Conservation (phyloP, 2,888 invertebrate genomes). For the Venustoraphidia nigricollis region DNA sequence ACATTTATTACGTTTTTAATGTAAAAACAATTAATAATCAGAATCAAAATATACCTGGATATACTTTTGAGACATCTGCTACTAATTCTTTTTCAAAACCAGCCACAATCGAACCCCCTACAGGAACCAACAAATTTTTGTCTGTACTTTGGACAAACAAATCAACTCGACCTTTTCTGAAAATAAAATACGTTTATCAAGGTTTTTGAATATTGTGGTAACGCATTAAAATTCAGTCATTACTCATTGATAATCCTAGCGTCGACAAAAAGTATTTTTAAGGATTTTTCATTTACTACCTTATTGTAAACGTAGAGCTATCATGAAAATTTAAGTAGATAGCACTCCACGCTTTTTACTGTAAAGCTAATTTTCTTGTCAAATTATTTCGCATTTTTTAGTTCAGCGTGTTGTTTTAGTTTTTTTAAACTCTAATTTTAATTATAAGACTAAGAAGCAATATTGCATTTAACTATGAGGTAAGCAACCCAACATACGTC, state of each 20-base stretch:
- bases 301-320: no score
- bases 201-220: neutral
- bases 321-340: no score
- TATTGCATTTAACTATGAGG: no score
- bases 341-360: no score
- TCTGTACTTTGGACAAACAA: slow-evolving; percentile 71
- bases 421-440: no score
- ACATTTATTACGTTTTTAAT: no score
- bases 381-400: no score
- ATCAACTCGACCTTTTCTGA: slow-evolving; percentile 51
- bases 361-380: no score
- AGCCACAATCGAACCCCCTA: slow-evolving; percentile 65
- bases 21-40: neutral
- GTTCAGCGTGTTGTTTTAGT: no score
- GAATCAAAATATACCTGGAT: slow-evolving; percentile 38
- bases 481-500: no score
- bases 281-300: no score
- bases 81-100: slow-evolving; percentile 46
- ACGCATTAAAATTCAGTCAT: neutral
- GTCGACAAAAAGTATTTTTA: neutral
- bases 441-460: no score
- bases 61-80: slow-evolving; percentile 48
- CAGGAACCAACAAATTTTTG: slow-evolving; percentile 73
- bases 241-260: neutral
- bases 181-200: slow-evolving; percentile 10